Evolutionary conservation across 2,113 vertebrate genomes (phyloP).

Genomic region (Melospiza melodia): DNA sequence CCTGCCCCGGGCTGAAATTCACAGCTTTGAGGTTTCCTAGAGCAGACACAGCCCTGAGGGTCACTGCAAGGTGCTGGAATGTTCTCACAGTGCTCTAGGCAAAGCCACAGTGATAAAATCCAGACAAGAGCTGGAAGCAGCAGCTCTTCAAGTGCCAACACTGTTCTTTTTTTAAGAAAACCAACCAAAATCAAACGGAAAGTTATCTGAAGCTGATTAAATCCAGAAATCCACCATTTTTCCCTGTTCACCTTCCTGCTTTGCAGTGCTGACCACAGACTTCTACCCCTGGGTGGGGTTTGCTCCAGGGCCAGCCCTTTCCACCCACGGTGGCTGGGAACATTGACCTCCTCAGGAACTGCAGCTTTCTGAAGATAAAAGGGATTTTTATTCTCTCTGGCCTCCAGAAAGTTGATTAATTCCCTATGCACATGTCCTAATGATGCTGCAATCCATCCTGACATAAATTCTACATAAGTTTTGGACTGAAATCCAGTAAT

Average conservation of each 20-base stretch:
- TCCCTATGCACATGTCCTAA: not conserved
- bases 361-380: not conserved
- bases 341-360: not conserved
- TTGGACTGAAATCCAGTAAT: not conserved
- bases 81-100: not conserved
- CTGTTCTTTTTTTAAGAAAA: not conserved
- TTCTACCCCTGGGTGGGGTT: not conserved
- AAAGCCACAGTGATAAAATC: not conserved
- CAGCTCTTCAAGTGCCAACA: not conserved
- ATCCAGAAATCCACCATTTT: not conserved
- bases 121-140: not conserved
- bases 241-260: not conserved
- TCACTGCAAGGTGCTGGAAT: fast-evolving
- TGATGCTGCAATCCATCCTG: not conserved
- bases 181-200: not conserved
- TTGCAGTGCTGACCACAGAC: fast-evolving
- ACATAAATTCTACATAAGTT: not conserved
- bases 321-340: fast-evolving
- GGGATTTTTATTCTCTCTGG: not conserved
- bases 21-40: fast-evolving
- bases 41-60: fast-evolving
- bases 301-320: not conserved
- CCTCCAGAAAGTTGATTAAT: not conserved
- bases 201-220: not conserved
- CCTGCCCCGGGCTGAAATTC: fast-evolving